These are phyloP conservation scores for Battus philenor DNA, from an alignment of 1,140 invertebrate species.

Conservation along the genomic window DNA sequence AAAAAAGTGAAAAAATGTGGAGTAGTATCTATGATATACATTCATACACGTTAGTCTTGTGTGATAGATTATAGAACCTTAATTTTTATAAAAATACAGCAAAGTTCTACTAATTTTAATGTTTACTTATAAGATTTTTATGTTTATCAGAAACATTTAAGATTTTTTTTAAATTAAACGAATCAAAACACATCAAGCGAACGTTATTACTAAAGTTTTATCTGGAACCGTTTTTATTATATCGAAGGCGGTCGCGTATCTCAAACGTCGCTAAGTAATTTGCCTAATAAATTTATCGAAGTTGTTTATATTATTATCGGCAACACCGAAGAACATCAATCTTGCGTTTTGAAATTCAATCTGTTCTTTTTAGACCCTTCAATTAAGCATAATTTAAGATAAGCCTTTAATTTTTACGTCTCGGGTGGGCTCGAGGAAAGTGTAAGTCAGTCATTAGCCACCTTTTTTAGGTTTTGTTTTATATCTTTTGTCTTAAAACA, in stretches of 20 bases:
- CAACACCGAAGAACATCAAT: constrained; percentile 59
- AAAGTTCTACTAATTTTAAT: too few species aligned
- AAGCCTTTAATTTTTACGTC: constrained; percentile 70
- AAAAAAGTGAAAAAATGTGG: too few species aligned
- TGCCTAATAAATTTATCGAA: constrained; percentile 34
- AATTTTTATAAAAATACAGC: too few species aligned
- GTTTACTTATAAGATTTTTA: too few species aligned
- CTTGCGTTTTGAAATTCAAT: constrained; percentile 68
- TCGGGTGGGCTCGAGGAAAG: constrained; percentile 62
- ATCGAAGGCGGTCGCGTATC: constrained; percentile 10
- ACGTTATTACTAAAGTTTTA: constrained; percentile 2
- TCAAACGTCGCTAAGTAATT: constrained; percentile 24
- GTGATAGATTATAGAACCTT: too few species aligned
- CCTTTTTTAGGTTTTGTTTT: constrained; percentile 52
- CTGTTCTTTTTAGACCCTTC: constrained; percentile 65
- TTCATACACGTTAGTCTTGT: too few species aligned
- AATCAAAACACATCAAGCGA: too few species aligned
- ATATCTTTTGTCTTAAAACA: constrained; percentile 64
- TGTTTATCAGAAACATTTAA: too few species aligned
- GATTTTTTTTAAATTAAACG: too few species aligned
- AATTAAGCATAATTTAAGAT: constrained; percentile 75
- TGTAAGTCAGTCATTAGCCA: constrained; percentile 66
- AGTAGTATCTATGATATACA: too few species aligned
- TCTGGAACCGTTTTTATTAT: constrained; percentile 6
- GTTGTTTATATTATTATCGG: constrained; percentile 33